A percentile compares a stretch with the other conserved stretches of the same genome.
These are phyloP conservation scores for Macrostomum lignano DNA, from an alignment of 1,140 invertebrate species.

Conservation along the genomic window DNA sequence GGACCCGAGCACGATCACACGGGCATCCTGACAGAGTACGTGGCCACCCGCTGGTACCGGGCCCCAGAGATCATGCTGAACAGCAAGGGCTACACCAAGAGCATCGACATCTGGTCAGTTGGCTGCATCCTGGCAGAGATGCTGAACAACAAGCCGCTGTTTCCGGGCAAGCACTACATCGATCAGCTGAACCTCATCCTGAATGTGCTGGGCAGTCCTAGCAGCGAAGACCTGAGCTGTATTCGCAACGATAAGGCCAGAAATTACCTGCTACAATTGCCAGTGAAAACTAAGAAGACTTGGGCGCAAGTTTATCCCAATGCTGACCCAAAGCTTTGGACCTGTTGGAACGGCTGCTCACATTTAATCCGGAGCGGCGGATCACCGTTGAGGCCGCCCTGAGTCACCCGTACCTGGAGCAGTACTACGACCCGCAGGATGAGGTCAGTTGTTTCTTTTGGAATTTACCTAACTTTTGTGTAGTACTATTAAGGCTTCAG, in stretches of 20 bases:
- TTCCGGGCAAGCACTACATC: constrained; percentile 91
- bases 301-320: constrained; percentile 70
- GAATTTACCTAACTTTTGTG: no score
- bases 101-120: constrained; percentile 98
- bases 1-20: constrained; percentile 98
- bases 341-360: constrained; percentile 87
- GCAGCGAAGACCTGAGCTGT: constrained; percentile 74
- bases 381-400: constrained; percentile 84
- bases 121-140: constrained; percentile 96
- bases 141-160: constrained; percentile 84
- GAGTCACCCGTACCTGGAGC: constrained; percentile 85
- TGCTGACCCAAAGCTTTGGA: constrained; percentile 64
- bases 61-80: constrained; percentile 98
- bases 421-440: constrained; percentile 96
- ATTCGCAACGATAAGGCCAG: constrained; percentile 92
- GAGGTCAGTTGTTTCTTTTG: constrained; percentile 53
- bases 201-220: constrained; percentile 75
- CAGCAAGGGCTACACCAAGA: constrained; percentile 87
- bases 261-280: constrained; percentile 79
- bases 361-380: constrained; percentile 87
- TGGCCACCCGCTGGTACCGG: constrained; percentile 85
- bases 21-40: constrained; percentile 92
- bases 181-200: constrained; percentile 97
- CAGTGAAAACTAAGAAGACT: constrained; percentile 78
- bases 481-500: no score